Evolutionary conservation across 2,888 invertebrate genomes (phyloP), one percentile per base, ranked within the genome.

Genomic region (Drosophila demipolita): DNA sequence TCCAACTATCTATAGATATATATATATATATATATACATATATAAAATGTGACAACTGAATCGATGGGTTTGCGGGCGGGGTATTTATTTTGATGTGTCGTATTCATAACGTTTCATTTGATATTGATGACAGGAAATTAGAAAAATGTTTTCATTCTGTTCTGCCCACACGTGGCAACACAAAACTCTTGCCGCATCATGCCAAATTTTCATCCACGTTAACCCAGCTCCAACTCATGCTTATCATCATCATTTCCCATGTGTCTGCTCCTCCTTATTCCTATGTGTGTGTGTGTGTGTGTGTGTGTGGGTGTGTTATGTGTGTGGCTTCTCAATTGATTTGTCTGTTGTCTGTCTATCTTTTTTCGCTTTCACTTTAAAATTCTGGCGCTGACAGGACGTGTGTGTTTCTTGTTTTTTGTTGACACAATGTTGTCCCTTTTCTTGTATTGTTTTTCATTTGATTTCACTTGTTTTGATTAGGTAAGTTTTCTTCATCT

Each of bases 81-180:
- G 17, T 32, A 12, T 29, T 29, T 23, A 55, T n/a, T 40, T 57
- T 67, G 58, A 65, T 63, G 61, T 62, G 64, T 55, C 50, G 67
- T 61, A 53, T 48, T 49, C 69, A 74, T 67, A 78, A 77, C 87
- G 79, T 83, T 88, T 90, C 90, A 90, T 87, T 87, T 86, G 73
- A 83, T 86, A 90, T 90, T 83, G 87, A 90, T 87, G 87, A 90
- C 90, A 90, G 87, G 90, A 87, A 90, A 87, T 87, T 90, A 87
- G 89, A 87, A 90, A 88, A 90, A 88, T 82, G 79, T 83, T 86
- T 86, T 80, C 83, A 79, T 81, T 79, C 67, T 66, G 79, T 75
- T 76, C 45, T 71, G 82, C 65, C 78, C 57, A 55, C 68, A 69
- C 40, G 40, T 54, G 55, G 33, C 45, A 23, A 59, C n/a, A 33